Evolutionary conservation across 2,888 invertebrate genomes (phyloP), one percentile per base, ranked within the genome.

Genomic region (Andrena hattorfiana): DNA sequence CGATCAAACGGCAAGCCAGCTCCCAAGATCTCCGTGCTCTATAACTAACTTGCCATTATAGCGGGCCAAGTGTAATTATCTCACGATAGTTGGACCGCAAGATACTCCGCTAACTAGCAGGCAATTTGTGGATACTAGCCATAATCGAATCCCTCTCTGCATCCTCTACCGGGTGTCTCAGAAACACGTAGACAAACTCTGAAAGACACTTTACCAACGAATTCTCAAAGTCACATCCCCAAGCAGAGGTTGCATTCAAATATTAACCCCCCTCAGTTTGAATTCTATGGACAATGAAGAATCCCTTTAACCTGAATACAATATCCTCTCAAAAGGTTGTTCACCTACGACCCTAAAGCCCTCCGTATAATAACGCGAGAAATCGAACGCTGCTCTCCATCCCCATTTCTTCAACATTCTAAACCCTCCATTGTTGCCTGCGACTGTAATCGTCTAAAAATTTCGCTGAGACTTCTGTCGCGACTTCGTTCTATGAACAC

Each of bases 21-120:
- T 77, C 73, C 51, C 26, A 69, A 77, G 79, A 77, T 77, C 79
- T 67, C 23, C 28, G 28, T 30, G 66, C 49, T 71, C 83, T 79
- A 80, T 83, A 85, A 85, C 84, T 80, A 85, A 77, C 83, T 79
- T 76, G 83, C 82, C 68, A 82, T 84, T 84, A 79, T 76, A 71
- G 74, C 42, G 71, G 30, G 67, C 71, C 63, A 77, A 80, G 73
- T 83, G 83, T 78, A 83, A 85, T 85, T 85, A 85, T 83, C 83
- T 74, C 80, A 63, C 79, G 84, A 79, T 79, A 82, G 82, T 82
- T 84, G 63, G 59, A 73, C 72, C 64, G 62, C 75, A 76, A 73
- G 81, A 81, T 77, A 74, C 76, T 83, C 66, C 28, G 62, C 67
- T 81, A 83, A 83, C 83, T 81, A 73, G 67, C 70, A 81, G 73